Base-by-base conservation (phyloP, 2,888 invertebrate genomes). In the Ceraclea dissimilis region DNA sequence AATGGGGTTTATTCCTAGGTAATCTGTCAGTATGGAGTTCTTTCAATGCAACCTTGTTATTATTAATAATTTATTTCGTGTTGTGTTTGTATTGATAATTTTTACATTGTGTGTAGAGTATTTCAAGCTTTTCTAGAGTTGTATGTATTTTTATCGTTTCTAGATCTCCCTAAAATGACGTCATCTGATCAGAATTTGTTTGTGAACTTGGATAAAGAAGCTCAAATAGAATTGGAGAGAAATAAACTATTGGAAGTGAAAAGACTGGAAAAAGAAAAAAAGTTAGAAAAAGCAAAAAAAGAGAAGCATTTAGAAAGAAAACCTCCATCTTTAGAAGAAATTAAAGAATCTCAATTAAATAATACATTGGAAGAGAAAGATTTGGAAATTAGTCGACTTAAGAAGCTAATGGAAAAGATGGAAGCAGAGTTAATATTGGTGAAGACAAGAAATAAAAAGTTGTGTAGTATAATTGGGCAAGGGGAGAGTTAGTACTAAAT, bases 401-500 rank as follows among this genome's bases (percentile, higher is more conserved):
- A 73, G 50, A 70, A 74, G 49, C 79, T 81, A 64, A 69, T 82
- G 2, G 65, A 66, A 5, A 68, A 65, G 18, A 68, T 83, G n/a
- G 80, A 85, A 70, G 76, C 78, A 57, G 85, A 87, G 64, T 70
- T 86, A 16, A 72, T 78, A 31, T 80, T 81, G 66, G 84, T 85
- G 1, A 87, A 86, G 66, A 79, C 80, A 56, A 79, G 86, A 64
- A 86, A 86, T 70, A 84, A 82, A 68, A 85, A 85, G 66, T 70
- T 88, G 4, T 86, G 84, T 70, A 80, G 80, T 64, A 84, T 87
- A 66, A 72, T 88, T 52, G 82, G 81, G 19, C 83, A 84, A 65
- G 86, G 84, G 51, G 85, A 87, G 75, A 86, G 87, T 87, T 72
- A 81, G 84, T 78, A 56, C 5, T n/a, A 39, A n/a, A 16, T n/a